Evolutionary conservation across 2,888 invertebrate species (phyloP).

Genomic region (Eumerus sabulonum): DNA sequence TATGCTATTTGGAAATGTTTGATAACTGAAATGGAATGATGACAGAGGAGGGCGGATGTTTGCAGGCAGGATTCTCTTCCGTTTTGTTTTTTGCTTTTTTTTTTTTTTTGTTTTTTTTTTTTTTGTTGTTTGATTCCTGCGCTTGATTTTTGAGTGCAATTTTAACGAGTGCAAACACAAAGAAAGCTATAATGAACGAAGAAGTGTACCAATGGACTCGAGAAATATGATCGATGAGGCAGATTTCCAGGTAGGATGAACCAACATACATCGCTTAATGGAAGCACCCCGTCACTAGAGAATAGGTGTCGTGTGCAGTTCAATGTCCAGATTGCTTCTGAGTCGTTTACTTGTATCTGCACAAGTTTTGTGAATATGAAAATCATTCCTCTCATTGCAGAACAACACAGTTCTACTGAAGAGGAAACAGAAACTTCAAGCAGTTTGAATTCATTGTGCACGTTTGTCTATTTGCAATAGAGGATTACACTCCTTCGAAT

Average conservation of each 20-base stretch:
- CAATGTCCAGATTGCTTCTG: too few relatives aligned
- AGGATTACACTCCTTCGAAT: too few relatives aligned
- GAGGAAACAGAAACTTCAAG: too few relatives aligned
- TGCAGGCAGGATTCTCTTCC: too few relatives aligned
- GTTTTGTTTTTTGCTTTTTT: too few relatives aligned
- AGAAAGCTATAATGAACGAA: slow-evolving; percentile 56
- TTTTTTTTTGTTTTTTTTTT: not conserved
- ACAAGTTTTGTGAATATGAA: too few relatives aligned
- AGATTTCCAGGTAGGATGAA: not conserved
- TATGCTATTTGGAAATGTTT: slow-evolving; percentile 57
- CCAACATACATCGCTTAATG: not conserved
- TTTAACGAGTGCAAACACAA: slow-evolving; percentile 63
- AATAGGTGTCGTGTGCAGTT: too few relatives aligned
- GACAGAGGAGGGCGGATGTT: not conserved
- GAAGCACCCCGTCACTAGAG: not conserved
- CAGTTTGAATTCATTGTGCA: too few relatives aligned
- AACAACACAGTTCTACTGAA: too few relatives aligned
- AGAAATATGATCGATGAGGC: slow-evolving; percentile 7
- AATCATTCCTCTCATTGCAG: too few relatives aligned
- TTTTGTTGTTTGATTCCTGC: not conserved
- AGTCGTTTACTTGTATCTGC: too few relatives aligned
- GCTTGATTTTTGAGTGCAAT: slow-evolving; percentile 57
- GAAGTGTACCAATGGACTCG: slow-evolving; percentile 40
- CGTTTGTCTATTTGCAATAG: too few relatives aligned
- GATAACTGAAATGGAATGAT: slow-evolving; percentile 45